Percentiles rank a stretch among this genome's conserved stretches.
phyloP scores from a whole-genome alignment of 2,797 vertebrate genomes.

The Pantherophis alleghaniensis region DNA sequence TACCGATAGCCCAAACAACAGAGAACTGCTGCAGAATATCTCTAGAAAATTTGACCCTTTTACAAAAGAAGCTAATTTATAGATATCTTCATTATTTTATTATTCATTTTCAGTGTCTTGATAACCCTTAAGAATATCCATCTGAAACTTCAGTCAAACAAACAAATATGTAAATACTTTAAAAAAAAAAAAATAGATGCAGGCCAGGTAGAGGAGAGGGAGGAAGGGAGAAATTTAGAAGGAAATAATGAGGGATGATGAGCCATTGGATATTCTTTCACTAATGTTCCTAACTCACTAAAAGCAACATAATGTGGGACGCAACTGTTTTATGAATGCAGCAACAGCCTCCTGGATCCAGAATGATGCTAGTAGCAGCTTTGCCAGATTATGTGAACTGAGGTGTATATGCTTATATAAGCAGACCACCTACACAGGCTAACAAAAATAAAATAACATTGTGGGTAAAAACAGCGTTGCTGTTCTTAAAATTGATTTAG shows the following conservation, averaged over 20 bases:
- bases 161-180: background rate
- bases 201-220: background rate
- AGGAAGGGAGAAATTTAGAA: background rate
- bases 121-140: slow-evolving; percentile 10
- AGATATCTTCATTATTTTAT: slow-evolving; percentile 17
- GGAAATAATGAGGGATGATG: background rate
- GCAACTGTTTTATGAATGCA: background rate
- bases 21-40: background rate
- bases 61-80: slow-evolving; percentile 11
- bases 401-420: background rate
- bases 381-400: background rate
- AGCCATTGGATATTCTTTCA: background rate
- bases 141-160: slow-evolving; percentile 32
- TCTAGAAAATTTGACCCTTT: background rate
- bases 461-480: background rate
- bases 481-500: background rate
- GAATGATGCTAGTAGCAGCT: background rate
- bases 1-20: background rate
- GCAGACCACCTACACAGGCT: too few species aligned
- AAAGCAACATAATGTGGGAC: background rate
- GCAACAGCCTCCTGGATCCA: background rate
- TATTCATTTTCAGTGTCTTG: slow-evolving; percentile 27
- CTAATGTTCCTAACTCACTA: background rate
- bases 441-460: background rate
- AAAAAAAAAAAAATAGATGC: background rate